These are phyloP conservation scores for Aphelenchoides fujianensis DNA, from an alignment of 1,140 invertebrate species.

Conservation along the genomic window DNA sequence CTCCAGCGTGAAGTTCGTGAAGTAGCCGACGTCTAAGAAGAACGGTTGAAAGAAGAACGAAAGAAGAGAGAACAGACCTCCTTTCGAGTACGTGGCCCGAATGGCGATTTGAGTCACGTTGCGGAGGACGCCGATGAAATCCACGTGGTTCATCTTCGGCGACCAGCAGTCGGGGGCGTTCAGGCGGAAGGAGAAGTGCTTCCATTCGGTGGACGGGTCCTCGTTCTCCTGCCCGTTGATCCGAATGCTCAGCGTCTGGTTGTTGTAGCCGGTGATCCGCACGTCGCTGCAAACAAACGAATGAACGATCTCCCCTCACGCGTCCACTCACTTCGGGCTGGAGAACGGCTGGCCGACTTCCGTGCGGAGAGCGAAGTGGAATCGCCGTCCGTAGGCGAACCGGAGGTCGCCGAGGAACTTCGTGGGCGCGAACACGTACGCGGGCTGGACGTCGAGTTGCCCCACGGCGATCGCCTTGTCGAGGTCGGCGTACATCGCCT, in stretches of 20 bases:
- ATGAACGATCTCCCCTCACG: too few species aligned
- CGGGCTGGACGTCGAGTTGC: slow-evolving; percentile 67
- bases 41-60: slow-evolving; percentile 15
- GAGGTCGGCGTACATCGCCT: slow-evolving; percentile 67
- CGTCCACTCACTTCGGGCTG: background rate
- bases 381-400: slow-evolving; percentile 85
- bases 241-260: slow-evolving; percentile 75
- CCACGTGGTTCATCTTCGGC: slow-evolving; percentile 76
- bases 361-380: slow-evolving; percentile 75
- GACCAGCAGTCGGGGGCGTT: slow-evolving; percentile 90
- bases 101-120: slow-evolving; percentile 91
- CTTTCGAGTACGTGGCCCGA: slow-evolving; percentile 79
- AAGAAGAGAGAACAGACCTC: slow-evolving; percentile 65
- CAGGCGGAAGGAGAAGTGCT: slow-evolving; percentile 74
- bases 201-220: slow-evolving; percentile 70
- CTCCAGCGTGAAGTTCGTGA: slow-evolving; percentile 43
- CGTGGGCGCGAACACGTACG: slow-evolving; percentile 61
- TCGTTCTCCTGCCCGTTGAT: slow-evolving; percentile 86
- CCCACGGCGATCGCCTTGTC: slow-evolving; percentile 74
- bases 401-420: slow-evolving; percentile 79
- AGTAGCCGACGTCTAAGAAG: slow-evolving; percentile 42
- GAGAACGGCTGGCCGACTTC: too few species aligned
- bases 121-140: slow-evolving; percentile 84
- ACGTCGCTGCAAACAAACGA: slow-evolving; percentile 71
- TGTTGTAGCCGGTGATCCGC: slow-evolving; percentile 77